Evolutionary conservation across 2,888 invertebrate species (phyloP).

Genomic region (Harpalus rufipes): DNA sequence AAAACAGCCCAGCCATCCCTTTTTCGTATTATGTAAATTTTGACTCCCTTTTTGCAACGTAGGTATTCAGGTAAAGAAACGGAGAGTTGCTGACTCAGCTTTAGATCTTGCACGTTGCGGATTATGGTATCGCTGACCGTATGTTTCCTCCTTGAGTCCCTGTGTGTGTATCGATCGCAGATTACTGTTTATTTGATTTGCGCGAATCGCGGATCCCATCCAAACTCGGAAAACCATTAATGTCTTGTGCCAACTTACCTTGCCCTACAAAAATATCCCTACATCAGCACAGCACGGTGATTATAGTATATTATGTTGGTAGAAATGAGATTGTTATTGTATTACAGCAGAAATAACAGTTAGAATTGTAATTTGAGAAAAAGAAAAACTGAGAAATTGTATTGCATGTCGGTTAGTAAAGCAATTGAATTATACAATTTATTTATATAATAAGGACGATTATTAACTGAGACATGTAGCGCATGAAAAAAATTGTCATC

Average conservation of each 20-base stretch:
- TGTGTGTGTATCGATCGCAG: slow-evolving; percentile 35
- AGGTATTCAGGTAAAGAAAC: slow-evolving; percentile 16
- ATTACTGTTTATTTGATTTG: slow-evolving; percentile 57
- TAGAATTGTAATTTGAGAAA: not conserved
- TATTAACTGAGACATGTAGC: not conserved
- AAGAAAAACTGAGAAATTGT: not conserved
- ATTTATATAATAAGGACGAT: not conserved
- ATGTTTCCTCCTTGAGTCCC: not conserved
- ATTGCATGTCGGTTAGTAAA: not conserved
- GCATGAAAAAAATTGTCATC: no score
- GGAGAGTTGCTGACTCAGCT: slow-evolving; percentile 13
- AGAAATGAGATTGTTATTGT: not conserved
- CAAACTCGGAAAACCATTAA: slow-evolving; percentile 40
- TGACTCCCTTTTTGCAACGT: slow-evolving; percentile 12
- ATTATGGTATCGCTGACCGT: slow-evolving; percentile 17
- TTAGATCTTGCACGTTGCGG: not conserved
- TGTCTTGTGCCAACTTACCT: slow-evolving; percentile 8
- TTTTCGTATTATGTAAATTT: slow-evolving; percentile 13
- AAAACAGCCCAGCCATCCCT: not conserved
- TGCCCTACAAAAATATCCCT: slow-evolving; percentile 2
- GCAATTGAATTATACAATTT: not conserved
- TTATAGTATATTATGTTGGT: not conserved
- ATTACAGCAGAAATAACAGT: not conserved
- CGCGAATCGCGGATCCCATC: slow-evolving; percentile 47
- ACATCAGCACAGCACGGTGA: slow-evolving; percentile 20